Conservation (phyloP, 2,888 invertebrate species). For the Cheilosia vulpina region DNA sequence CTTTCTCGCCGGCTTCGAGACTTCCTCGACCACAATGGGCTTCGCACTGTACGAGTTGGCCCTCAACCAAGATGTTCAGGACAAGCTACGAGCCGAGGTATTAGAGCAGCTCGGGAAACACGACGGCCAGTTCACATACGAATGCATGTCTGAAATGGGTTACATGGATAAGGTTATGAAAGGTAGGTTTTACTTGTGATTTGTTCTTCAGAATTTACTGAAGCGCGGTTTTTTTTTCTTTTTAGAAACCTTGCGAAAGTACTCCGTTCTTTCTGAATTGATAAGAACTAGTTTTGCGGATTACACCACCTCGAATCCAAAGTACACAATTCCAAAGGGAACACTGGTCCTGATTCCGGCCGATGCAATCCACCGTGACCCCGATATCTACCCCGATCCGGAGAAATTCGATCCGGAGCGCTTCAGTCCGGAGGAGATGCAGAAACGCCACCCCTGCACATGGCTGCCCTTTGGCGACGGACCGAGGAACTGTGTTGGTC, state of each 20-base stretch:
- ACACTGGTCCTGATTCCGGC: conserved; percentile 76
- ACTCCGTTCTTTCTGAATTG: conserved; percentile 84
- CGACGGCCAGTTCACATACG: too few relatives aligned
- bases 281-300: conserved; percentile 84
- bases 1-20: too few relatives aligned
- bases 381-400: conserved; percentile 84
- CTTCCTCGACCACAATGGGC: too few relatives aligned
- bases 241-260: conserved; percentile 85
- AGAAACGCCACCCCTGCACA: conserved; percentile 82
- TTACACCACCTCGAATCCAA: conserved; percentile 83
- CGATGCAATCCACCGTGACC: conserved; percentile 85
- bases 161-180: too few relatives aligned
- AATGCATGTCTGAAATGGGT: too few relatives aligned
- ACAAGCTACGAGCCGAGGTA: too few relatives aligned
- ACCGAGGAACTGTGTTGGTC: conserved; percentile 81
- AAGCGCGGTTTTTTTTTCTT: neutral
- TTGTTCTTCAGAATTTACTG: too few relatives aligned
- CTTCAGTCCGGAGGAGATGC: conserved; percentile 85
- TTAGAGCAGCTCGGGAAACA: neutral
- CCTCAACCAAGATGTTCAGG: too few relatives aligned
- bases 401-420: conserved; percentile 86
- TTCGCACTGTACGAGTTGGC: too few relatives aligned
- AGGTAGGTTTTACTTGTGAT: neutral
- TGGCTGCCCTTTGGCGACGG: conserved; percentile 81
- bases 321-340: conserved; percentile 83